A percentile compares a stretch with the other conserved stretches of the same genome.
These are phyloP conservation scores for Drosophila murphyi DNA, from an alignment of 1,140 invertebrate species.

Conservation along the genomic window DNA sequence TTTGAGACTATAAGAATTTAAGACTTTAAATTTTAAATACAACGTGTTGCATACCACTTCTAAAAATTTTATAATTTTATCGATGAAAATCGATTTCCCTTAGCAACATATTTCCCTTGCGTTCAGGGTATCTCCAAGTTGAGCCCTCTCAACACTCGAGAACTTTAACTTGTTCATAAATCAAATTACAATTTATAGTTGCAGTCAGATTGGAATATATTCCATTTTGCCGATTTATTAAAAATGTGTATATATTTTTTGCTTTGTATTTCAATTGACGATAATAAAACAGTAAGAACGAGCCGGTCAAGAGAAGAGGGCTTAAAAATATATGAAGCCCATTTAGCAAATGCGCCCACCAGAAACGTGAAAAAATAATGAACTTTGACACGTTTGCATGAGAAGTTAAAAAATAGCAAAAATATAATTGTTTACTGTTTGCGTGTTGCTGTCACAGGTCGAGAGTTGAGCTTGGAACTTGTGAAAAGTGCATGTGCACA, in stretches of 20 bases:
- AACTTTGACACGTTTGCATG: conserved; percentile 67
- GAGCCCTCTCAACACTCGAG: too few relatives aligned
- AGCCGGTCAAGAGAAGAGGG: not conserved
- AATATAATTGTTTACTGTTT: conserved; percentile 25
- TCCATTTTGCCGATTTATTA: conserved; percentile 41
- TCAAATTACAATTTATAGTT: conserved; percentile 51
- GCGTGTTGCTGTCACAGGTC: conserved; percentile 73
- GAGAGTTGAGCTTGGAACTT: conserved; percentile 49
- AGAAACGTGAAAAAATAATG: conserved; percentile 48
- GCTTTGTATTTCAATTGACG: conserved; percentile 31
- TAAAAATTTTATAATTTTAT: too few relatives aligned
- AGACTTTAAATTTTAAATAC: too few relatives aligned
- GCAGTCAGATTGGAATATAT: conserved; percentile 41
- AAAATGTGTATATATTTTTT: conserved; percentile 32
- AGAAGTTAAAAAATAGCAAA: not conserved
- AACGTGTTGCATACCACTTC: too few relatives aligned
- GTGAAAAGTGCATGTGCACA: conserved; percentile 45
- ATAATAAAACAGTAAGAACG: conserved; percentile 31
- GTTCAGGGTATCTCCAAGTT: too few relatives aligned
- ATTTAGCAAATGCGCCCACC: conserved; percentile 35
- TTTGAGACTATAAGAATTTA: too few relatives aligned
- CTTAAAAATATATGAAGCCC: conserved; percentile 27
- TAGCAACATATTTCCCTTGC: too few relatives aligned
- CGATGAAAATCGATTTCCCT: too few relatives aligned
- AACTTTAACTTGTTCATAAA: conserved; percentile 43